These are phyloP conservation scores for Passer domesticus DNA, from an alignment of 2,113 vertebrate species.

Conservation along the genomic window DNA sequence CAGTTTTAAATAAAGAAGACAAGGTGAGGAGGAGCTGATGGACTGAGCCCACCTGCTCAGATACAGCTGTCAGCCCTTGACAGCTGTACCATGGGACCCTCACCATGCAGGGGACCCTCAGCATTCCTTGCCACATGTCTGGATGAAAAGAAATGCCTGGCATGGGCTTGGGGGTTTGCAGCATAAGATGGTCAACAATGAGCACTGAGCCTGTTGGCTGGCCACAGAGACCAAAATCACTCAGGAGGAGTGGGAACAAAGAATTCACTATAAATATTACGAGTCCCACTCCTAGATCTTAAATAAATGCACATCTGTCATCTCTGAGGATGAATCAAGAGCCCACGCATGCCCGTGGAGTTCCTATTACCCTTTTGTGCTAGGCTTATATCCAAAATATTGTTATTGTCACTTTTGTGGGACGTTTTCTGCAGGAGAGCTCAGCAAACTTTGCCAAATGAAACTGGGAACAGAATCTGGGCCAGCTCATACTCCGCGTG, in stretches of 20 bases:
- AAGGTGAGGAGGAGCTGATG: neutral
- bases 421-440: slow-evolving; percentile 21
- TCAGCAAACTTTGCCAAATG: neutral
- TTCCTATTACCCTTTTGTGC: slow-evolving; percentile 57
- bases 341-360: slow-evolving; percentile 34
- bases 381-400: slow-evolving; percentile 59
- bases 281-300: slow-evolving; percentile 5
- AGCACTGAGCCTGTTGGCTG: neutral
- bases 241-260: slow-evolving; percentile 22
- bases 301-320: slow-evolving; percentile 51
- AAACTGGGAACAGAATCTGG: neutral
- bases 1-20: neutral
- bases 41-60: neutral
- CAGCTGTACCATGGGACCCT: fast-evolving
- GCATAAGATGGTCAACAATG: neutral
- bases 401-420: slow-evolving; percentile 33
- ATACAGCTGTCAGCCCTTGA: fast-evolving
- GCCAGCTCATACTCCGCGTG: neutral
- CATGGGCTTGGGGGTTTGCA: neutral
- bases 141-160: neutral
- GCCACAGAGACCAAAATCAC: neutral
- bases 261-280: slow-evolving; percentile 2
- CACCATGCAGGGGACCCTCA: fast-evolving
- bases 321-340: slow-evolving; percentile 55
- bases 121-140: neutral